These are phyloP conservation scores for Crambe crambe DNA, from an alignment of 37 sponge, comb jelly and placozoan genomes.

Conservation along the genomic window DNA sequence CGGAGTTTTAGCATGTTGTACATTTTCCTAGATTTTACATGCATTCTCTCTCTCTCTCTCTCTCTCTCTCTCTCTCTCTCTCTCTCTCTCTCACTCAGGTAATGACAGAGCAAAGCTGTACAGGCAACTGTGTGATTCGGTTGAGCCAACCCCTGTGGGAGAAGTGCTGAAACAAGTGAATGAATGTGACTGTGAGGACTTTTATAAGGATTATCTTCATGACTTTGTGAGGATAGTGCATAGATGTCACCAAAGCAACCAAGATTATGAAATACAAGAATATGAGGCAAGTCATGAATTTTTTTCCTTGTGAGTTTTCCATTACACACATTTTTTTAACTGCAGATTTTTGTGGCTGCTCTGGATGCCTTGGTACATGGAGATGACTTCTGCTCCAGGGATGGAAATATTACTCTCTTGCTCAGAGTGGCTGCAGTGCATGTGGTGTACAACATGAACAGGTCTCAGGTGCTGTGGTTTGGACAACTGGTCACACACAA, in stretches of 20 bases:
- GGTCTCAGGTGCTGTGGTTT: slow-evolving; percentile 47
- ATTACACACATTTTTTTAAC: neutral
- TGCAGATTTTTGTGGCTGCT: slow-evolving; percentile 26
- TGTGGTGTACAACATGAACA: slow-evolving; percentile 23
- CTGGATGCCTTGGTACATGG: slow-evolving; percentile 12
- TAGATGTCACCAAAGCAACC: slow-evolving; percentile 19
- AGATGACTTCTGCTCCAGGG: slow-evolving; percentile 23
- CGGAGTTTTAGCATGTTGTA: too few species aligned
- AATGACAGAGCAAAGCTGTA: slow-evolving; percentile 2
- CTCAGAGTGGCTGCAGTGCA: slow-evolving; percentile 46
- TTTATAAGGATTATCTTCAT: slow-evolving; percentile 41
- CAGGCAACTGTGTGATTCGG: slow-evolving; percentile 39
- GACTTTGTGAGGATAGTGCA: slow-evolving; percentile 65
- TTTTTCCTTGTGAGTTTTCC: neutral
- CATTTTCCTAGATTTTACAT: too few species aligned
- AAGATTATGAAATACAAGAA: slow-evolving; percentile 20
- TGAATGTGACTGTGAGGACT: slow-evolving; percentile 14
- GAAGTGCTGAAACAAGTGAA: slow-evolving; percentile 25
- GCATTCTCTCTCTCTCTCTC: slow-evolving; percentile 56
- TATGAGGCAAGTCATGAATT: slow-evolving; percentile 18
- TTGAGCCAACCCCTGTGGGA: slow-evolving; percentile 25
- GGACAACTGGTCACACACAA: slow-evolving; percentile 33
- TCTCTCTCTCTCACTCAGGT: slow-evolving; percentile 13
- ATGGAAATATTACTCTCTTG: slow-evolving; percentile 16
- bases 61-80: slow-evolving; percentile 49